Evolutionary conservation across 2,888 invertebrate species (phyloP).

Genomic region (Spisula subtruncata): DNA sequence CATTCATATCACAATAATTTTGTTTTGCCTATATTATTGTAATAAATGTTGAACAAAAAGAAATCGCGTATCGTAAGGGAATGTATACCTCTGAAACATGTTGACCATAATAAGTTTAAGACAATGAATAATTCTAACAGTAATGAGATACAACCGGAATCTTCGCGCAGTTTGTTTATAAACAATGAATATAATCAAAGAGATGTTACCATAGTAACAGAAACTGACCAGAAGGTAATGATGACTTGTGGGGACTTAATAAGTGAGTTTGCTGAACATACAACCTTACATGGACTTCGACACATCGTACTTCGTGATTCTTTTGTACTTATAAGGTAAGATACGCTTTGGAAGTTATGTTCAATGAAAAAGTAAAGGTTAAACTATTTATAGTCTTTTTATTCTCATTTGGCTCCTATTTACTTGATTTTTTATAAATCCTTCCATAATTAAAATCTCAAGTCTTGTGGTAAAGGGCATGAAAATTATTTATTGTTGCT

Average conservation of each 20-base stretch:
- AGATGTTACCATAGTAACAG: not conserved
- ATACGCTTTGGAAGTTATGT: too few relatives aligned
- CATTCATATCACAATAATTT: too few relatives aligned
- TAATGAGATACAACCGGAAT: not conserved
- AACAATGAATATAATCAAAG: not conserved
- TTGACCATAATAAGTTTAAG: not conserved
- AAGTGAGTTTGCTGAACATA: constrained; percentile 73
- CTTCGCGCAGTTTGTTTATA: not conserved
- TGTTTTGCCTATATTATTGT: too few relatives aligned
- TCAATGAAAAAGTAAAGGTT: too few relatives aligned
- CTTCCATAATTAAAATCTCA: too few relatives aligned
- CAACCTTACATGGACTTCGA: constrained; percentile 79
- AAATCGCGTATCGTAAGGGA: not conserved
- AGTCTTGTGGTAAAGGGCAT: too few relatives aligned
- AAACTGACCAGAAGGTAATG: not conserved
- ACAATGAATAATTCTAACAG: not conserved
- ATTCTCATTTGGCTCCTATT: too few relatives aligned
- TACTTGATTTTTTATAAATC: too few relatives aligned
- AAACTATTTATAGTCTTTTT: too few relatives aligned
- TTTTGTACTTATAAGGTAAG: constrained; percentile 75
- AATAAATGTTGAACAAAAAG: too few relatives aligned
- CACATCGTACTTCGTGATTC: constrained; percentile 73
- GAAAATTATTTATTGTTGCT: too few relatives aligned
- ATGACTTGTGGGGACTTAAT: constrained; percentile 53
- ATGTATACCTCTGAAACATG: not conserved